Conservation (phyloP, 2,888 invertebrate species). For the Drosophila robusta region DNA sequence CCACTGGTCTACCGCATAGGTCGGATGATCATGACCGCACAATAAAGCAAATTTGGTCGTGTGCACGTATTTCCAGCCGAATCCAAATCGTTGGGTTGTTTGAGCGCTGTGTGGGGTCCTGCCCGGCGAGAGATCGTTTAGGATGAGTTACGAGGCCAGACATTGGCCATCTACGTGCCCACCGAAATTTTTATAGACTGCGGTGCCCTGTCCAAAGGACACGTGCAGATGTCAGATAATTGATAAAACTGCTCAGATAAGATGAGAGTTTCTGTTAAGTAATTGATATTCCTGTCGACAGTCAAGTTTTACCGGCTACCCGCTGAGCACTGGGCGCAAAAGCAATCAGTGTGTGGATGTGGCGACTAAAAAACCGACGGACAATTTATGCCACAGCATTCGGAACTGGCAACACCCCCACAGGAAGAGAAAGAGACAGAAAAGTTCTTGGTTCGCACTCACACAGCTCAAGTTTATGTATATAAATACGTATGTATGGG, state of each 20-base stretch:
- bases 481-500: slow-evolving; percentile 2
- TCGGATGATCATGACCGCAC: slow-evolving; percentile 50
- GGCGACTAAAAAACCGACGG: slow-evolving; percentile 63
- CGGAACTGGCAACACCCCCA: slow-evolving; percentile 54
- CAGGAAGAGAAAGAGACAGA: slow-evolving; percentile 3
- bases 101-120: slow-evolving; percentile 53
- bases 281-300: slow-evolving; percentile 74
- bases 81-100: slow-evolving; percentile 19
- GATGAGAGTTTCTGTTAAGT: slow-evolving; percentile 48
- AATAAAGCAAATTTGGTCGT: slow-evolving; percentile 68
- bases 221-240: slow-evolving; percentile 68
- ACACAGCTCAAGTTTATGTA: no score
- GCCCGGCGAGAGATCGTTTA: slow-evolving; percentile 58
- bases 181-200: slow-evolving; percentile 29
- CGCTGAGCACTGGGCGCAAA: slow-evolving; percentile 58
- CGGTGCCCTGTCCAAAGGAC: slow-evolving; percentile 44
- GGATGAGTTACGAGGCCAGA: slow-evolving; percentile 71
- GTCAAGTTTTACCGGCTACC: slow-evolving; percentile 41
- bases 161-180: slow-evolving; percentile 48
- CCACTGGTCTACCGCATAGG: slow-evolving; percentile 34
- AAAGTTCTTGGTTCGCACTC: neutral
- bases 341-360: slow-evolving; percentile 43
- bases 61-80: slow-evolving; percentile 59
- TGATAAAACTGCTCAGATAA: slow-evolving; percentile 67
- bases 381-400: slow-evolving; percentile 73